These are phyloP conservation scores for Mugil cephalus DNA, from an alignment of 2,113 vertebrate genomes.

Conservation along the genomic window DNA sequence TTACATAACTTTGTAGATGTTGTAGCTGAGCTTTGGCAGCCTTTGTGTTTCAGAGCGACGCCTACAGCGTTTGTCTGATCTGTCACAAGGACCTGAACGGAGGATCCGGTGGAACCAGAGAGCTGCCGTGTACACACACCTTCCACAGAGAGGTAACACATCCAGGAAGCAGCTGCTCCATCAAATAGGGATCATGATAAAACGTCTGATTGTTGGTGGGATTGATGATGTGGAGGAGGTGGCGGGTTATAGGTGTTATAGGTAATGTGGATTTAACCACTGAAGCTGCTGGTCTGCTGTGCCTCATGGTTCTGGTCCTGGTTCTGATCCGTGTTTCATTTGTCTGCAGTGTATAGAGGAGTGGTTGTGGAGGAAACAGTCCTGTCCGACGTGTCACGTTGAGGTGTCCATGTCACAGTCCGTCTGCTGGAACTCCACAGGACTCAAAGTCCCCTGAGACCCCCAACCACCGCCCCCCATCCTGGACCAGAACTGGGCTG, in stretches of 20 bases:
- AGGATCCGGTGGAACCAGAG: slow-evolving; percentile 62
- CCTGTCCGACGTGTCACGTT: slow-evolving; percentile 68
- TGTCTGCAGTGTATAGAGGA: slow-evolving; percentile 77
- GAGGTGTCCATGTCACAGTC: slow-evolving; percentile 73
- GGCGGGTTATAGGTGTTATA: too few relatives aligned
- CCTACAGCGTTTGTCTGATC: slow-evolving; percentile 77
- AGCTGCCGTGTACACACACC: slow-evolving; percentile 78
- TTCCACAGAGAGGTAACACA: slow-evolving; percentile 79
- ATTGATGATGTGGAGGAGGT: too few relatives aligned
- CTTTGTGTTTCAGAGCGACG: slow-evolving; percentile 75
- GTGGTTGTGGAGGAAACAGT: slow-evolving; percentile 79
- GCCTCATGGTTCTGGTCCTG: too few relatives aligned
- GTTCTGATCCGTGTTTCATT: too few relatives aligned
- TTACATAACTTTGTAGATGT: too few relatives aligned
- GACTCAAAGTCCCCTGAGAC: slow-evolving; percentile 73
- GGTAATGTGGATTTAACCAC: too few relatives aligned
- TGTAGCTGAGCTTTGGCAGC: background rate
- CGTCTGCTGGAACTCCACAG: slow-evolving; percentile 66
- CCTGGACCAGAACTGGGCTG: too few relatives aligned
- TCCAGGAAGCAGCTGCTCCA: background rate
- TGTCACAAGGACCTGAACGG: slow-evolving; percentile 74
- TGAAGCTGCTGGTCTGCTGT: too few relatives aligned
- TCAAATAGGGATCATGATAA: too few relatives aligned
- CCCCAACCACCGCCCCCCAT: too few relatives aligned
- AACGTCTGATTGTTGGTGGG: too few relatives aligned